Evolutionary conservation across 2,888 invertebrate species (phyloP), one percentile per base, ranked within the genome.

Genomic region (Micropterix aruncella): DNA sequence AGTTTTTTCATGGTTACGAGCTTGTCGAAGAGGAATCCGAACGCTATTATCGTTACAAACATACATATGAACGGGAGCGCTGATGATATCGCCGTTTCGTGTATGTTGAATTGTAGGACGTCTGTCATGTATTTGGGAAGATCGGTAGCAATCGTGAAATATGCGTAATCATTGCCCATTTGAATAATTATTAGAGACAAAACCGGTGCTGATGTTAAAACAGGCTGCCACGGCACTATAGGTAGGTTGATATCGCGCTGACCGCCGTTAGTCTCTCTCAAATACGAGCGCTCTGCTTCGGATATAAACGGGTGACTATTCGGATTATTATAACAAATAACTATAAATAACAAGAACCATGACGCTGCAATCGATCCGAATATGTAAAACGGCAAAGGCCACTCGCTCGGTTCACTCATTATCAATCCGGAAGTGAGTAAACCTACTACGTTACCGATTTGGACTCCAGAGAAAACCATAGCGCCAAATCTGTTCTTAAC

Each of bases 271-370:
- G 81, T 77, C 55, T 78, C 75, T 53, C 73, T 69, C 14, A 85
- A 61, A 55, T 75, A 84, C 38, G 76, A 74, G 57, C 75, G 77
- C 58, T 87, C 86, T 46, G 74, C 70, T 44, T 81, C 79, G 42
- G 78, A 75, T 50, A 84, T 85, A 57, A 75, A 84, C 0, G 86
- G 86, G 63, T 86, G 85, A 2, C 77, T 74, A 42, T 73, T 73
- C 2, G 86, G 86, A 52, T 80, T 78, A 52, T 75, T 79, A 60
- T 74, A 79, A 58, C 79, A 79, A 18, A 80, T n/a, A n/a, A n/a
- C n/a, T n/a, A n/a, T n/a, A n/a, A n/a, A n/a, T n/a, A n/a, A n/a
- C n/a, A n/a, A n/a, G n/a, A n/a, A n/a, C n/a, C n/a, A n/a, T n/a
- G n/a, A n/a, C n/a, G n/a, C n/a, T n/a, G n/a, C n/a, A n/a, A n/a